These are phyloP conservation scores for Acestrorhynchus altus DNA, from an alignment of 2,797 vertebrate genomes.

Conservation along the genomic window DNA sequence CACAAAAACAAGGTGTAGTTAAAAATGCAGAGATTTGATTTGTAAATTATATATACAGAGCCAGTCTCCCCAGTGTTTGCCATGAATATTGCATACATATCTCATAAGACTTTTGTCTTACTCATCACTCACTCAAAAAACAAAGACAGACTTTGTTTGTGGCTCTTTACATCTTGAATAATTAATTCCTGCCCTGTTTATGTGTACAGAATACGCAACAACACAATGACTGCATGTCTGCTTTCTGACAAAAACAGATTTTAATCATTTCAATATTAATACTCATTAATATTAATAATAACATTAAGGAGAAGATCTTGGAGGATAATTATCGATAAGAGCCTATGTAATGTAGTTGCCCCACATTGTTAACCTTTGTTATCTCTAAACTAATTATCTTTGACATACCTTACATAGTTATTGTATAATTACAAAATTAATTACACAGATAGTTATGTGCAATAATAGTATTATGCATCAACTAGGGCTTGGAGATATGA, in stretches of 20 bases:
- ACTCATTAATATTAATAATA: neutral
- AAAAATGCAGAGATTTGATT: conserved; percentile 17
- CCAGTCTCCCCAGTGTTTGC: neutral
- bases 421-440: too few species aligned
- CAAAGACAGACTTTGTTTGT: neutral
- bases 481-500: too few species aligned
- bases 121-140: neutral
- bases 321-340: neutral
- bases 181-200: neutral
- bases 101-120: conserved; percentile 6
- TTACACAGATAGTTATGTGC: too few species aligned
- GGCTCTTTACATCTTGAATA: neutral
- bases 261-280: neutral
- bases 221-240: neutral
- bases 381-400: too few species aligned
- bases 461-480: too few species aligned
- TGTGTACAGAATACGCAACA: neutral
- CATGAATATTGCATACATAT: neutral
- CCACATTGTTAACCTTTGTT: neutral
- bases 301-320: too few species aligned
- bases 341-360: neutral
- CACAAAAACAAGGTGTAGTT: conserved; percentile 18
- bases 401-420: neutral
- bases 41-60: conserved; percentile 18
- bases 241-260: neutral